These are phyloP conservation scores for Eulimnadia texana DNA, from an alignment of 1,140 invertebrate species.

Conservation along the genomic window DNA sequence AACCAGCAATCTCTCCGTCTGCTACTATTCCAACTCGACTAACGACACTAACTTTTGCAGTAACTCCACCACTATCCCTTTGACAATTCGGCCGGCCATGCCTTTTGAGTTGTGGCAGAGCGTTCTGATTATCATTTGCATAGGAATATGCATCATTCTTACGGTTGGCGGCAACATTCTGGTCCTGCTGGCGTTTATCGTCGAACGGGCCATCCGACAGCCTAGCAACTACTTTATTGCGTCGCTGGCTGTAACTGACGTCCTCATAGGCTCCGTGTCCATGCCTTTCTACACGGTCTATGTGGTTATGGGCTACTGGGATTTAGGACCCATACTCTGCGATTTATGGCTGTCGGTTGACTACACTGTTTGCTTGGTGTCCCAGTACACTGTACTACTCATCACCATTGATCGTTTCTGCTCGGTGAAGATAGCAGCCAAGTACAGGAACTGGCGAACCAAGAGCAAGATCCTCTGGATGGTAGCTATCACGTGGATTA, in stretches of 20 bases:
- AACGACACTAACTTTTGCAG: not conserved
- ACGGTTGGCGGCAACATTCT: slow-evolving; percentile 92
- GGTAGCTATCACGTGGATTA: slow-evolving; percentile 94
- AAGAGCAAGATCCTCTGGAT: slow-evolving; percentile 82
- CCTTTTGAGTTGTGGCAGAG: slow-evolving; percentile 82
- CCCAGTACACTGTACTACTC: slow-evolving; percentile 95
- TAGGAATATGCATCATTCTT: slow-evolving; percentile 75
- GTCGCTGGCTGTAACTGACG: slow-evolving; percentile 91
- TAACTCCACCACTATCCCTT: not conserved
- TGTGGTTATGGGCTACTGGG: slow-evolving; percentile 90
- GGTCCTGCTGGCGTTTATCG: slow-evolving; percentile 88
- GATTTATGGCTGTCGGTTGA: slow-evolving; percentile 96
- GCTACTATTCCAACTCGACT: not conserved
- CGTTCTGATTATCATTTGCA: slow-evolving; percentile 74
- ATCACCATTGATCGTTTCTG: slow-evolving; percentile 98
- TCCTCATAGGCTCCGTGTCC: slow-evolving; percentile 88
- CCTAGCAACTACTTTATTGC: slow-evolving; percentile 99
- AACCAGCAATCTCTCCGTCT: not conserved
- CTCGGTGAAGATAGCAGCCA: slow-evolving; percentile 96
- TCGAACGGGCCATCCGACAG: slow-evolving; percentile 92
- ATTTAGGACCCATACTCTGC: slow-evolving; percentile 86
- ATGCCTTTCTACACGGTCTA: slow-evolving; percentile 96
- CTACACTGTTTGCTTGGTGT: slow-evolving; percentile 96
- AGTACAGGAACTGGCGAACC: slow-evolving; percentile 93
- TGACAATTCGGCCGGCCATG: slow-evolving; percentile 36